These are phyloP conservation scores for Gymnorhina tibicen DNA, from an alignment of 2,113 vertebrate genomes.

Conservation along the genomic window DNA sequence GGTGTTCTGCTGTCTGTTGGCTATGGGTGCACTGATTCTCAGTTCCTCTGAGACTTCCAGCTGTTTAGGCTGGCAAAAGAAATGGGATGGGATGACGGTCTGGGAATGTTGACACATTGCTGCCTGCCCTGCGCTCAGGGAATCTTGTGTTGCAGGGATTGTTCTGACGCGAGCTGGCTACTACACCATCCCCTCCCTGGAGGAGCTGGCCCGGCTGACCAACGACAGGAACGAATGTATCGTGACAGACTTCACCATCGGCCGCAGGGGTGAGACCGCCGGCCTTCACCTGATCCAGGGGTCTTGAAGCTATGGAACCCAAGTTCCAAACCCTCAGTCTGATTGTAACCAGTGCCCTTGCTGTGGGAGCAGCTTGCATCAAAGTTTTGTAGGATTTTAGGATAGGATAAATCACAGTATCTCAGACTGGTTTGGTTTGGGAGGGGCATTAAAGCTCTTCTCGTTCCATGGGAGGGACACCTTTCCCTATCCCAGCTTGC, in stretches of 20 bases:
- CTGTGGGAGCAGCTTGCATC: rapidly evolving
- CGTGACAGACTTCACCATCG: conserved; percentile 91
- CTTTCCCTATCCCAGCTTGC: rapidly evolving
- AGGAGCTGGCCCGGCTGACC: conserved; percentile 84
- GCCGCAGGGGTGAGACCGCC: conserved; percentile 81
- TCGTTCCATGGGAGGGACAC: background rate
- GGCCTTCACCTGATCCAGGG: background rate
- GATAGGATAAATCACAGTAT: background rate
- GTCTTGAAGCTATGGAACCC: rapidly evolving
- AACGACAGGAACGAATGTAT: conserved; percentile 84
- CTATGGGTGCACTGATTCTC: background rate
- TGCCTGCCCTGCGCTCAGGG: background rate
- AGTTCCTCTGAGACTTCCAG: background rate
- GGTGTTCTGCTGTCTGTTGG: background rate
- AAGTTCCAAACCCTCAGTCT: background rate
- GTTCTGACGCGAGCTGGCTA: conserved; percentile 86
- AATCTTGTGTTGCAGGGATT: conserved; percentile 73
- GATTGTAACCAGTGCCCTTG: rapidly evolving
- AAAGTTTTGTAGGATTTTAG: background rate
- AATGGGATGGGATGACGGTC: background rate
- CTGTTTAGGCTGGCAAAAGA: background rate
- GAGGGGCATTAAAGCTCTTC: background rate
- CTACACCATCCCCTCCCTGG: conserved; percentile 93
- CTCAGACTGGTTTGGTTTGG: background rate
- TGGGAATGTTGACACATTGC: rapidly evolving